phyloP scores from a whole-genome alignment of 2,113 vertebrate genomes.

The Odontesthes bonariensis region DNA sequence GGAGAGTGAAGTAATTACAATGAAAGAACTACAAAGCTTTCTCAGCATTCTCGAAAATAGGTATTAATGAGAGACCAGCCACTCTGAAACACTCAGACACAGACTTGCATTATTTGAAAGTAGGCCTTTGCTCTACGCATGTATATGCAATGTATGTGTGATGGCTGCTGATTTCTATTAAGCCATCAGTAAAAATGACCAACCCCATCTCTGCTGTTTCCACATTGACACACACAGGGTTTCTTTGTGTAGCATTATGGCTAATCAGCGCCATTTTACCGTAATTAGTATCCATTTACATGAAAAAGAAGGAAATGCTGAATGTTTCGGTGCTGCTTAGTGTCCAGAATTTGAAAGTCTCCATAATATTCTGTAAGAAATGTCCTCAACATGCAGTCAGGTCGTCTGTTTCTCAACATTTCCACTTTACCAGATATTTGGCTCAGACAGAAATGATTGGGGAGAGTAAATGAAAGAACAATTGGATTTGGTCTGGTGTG shows the following conservation, averaged over 20 bases:
- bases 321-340: neutral
- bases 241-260: conserved; percentile 5
- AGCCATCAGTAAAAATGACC: conserved; percentile 55
- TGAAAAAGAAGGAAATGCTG: neutral
- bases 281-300: conserved; percentile 15
- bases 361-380: neutral
- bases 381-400: neutral
- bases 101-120: conserved; percentile 17
- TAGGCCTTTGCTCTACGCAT: neutral
- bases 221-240: conserved; percentile 6
- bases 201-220: conserved; percentile 22
- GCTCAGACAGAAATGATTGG: neutral
- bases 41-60: conserved; percentile 67
- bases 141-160: neutral
- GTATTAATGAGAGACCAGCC: conserved; percentile 66
- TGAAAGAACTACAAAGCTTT: conserved; percentile 52
- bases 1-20: conserved; percentile 43
- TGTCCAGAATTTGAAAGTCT: neutral
- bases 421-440: neutral
- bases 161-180: conserved; percentile 50
- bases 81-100: conserved; percentile 10
- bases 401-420: neutral
- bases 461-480: conserved; percentile 1
- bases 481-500: neutral
- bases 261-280: conserved; percentile 31